A percentile compares a stretch with the other conserved stretches of the same genome.
Evolutionary conservation across 2,797 vertebrate species (phyloP).

Genomic region (Cichlasoma orientale): DNA sequence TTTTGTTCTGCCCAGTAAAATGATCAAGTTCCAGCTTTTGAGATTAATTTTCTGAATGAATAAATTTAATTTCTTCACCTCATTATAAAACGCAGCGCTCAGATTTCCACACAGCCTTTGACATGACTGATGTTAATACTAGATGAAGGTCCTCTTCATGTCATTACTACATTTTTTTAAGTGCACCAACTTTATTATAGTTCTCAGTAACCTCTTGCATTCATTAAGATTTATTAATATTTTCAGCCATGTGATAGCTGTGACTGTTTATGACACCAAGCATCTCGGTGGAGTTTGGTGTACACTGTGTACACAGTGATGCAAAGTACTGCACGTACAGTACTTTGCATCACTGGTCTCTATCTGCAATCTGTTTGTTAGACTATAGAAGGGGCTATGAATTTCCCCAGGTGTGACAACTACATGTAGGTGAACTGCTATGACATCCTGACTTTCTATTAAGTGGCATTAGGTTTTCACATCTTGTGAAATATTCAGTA

Average conservation of each 20-base stretch:
- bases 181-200: background rate
- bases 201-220: background rate
- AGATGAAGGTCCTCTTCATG: background rate
- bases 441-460: background rate
- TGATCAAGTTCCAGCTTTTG: background rate
- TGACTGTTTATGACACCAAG: background rate
- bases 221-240: background rate
- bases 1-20: slow-evolving; percentile 19
- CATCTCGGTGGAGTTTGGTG: background rate
- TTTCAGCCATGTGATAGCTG: too few species aligned
- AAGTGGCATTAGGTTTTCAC: background rate
- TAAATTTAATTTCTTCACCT: background rate
- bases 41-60: background rate
- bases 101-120: background rate
- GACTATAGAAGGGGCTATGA: background rate
- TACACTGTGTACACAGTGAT: too few species aligned
- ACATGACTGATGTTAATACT: background rate
- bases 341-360: too few species aligned
- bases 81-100: background rate
- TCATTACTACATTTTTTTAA: background rate
- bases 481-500: background rate
- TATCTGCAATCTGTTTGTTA: too few species aligned
- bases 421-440: background rate
- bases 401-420: background rate
- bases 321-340: too few species aligned